A percentile compares a stretch with the other conserved stretches of the same genome.
These are phyloP conservation scores for Dimorphilus gyrociliatus DNA, from an alignment of 2,888 invertebrate genomes.

Conservation along the genomic window DNA sequence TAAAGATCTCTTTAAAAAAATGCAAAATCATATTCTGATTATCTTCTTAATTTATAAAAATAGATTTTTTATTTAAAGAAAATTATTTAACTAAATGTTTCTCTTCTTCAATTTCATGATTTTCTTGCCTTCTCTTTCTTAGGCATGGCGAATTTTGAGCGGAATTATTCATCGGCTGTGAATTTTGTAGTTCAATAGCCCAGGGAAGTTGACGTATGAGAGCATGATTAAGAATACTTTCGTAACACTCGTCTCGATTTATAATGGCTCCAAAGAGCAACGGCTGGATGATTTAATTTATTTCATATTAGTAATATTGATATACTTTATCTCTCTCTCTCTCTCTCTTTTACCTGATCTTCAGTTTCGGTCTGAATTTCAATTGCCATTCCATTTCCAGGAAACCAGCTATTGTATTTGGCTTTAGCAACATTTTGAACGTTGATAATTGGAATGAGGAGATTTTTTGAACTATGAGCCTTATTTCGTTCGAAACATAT, in stretches of 20 bases:
- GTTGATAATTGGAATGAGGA: constrained; percentile 31
- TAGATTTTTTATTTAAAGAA: too few species aligned
- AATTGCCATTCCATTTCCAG: constrained; percentile 37
- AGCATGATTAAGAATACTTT: constrained; percentile 15
- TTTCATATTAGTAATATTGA: too few species aligned
- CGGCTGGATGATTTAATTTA: constrained; percentile 16
- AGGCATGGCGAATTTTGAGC: too few species aligned
- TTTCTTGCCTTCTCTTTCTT: too few species aligned
- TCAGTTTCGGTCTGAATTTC: constrained; percentile 12
- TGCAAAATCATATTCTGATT: too few species aligned
- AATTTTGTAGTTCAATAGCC: too few species aligned
- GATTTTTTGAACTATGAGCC: constrained; percentile 30
- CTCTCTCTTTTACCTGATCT: background rate
- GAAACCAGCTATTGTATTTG: constrained; percentile 35
- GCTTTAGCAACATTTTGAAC: constrained; percentile 32
- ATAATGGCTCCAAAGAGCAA: constrained; percentile 33
- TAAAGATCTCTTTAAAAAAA: too few species aligned
- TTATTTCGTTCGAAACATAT: constrained; percentile 23
- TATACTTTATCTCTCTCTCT: constrained; percentile 4
- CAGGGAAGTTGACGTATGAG: too few species aligned
- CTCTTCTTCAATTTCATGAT: too few species aligned
- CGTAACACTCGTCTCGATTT: constrained; percentile 30
- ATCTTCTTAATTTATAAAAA: too few species aligned
- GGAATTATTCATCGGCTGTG: too few species aligned
- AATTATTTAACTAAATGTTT: too few species aligned